Base-by-base conservation (phyloP, 1,140 invertebrate species). In the Metopolophium dirhodum region DNA sequence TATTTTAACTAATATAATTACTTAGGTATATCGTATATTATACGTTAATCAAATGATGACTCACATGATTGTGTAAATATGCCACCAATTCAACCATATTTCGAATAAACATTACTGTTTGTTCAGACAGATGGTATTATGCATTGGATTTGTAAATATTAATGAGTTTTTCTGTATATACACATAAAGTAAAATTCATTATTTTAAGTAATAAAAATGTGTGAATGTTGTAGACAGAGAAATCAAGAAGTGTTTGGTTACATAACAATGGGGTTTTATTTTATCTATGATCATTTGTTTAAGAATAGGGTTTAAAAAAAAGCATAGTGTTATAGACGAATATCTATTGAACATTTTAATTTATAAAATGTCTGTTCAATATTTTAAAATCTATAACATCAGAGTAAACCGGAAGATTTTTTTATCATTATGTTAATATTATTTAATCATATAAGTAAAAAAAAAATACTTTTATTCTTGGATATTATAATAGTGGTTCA, bases 221-320 rank as follows among this genome's bases (percentile, higher is more conserved):
- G 18, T 41, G 18, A 83, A 41, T 83, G 18, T 83, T 83, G 35
- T 41, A 83, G 2, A 41, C 20, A 20, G 22, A 83, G 35, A n/a
- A 30, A 30, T 30, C 30, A 68, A 68, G 30, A 68, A 68, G 61
- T 68, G 30, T n/a, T 68, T n/a, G 30, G 26, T 30, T 68, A 14
- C 30, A 68, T 68, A 68, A 77, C 61, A 77, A 77, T 77, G 61
- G 61, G 11, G n/a, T 77, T 77, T 77, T 77, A 77, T n/a, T 77
- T 77, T 77, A 77, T 77, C 61, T 77, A 77, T 77, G n/a, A 77
- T 77, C 61, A 77, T 77, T 35, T 77, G 30, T 77, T 77, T 77
- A n/a, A 77, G 30, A 68, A 68, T 14, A n/a, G 30, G 30, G 30
- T n/a, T 68, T 4, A 77, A 77, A 77, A 41, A n/a, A 77, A 77